These are phyloP conservation scores for Pelusios castaneus DNA, from an alignment of 2,113 vertebrate genomes.

Conservation along the genomic window DNA sequence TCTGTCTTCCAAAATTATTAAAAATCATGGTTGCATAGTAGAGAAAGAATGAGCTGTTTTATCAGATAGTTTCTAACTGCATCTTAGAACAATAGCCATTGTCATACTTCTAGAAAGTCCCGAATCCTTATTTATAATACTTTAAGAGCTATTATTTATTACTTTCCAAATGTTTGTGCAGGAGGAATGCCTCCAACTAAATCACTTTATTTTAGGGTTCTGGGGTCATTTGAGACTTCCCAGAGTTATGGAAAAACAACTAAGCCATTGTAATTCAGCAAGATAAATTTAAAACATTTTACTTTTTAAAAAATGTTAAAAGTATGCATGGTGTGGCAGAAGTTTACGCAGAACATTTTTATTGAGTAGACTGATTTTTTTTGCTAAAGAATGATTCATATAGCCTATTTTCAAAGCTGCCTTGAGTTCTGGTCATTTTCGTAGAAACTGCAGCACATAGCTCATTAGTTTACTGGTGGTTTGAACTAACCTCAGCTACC, in stretches of 20 bases:
- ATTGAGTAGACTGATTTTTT: conserved; percentile 1
- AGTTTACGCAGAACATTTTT: conserved; percentile 28
- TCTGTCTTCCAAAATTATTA: background rate
- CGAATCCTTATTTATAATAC: conserved; percentile 11
- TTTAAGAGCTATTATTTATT: conserved; percentile 25
- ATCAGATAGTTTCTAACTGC: conserved; percentile 14
- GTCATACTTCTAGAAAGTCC: conserved; percentile 1
- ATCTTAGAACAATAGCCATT: conserved; percentile 20
- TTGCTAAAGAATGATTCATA: conserved; percentile 67
- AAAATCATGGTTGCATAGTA: background rate
- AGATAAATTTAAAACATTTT: background rate
- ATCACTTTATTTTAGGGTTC: conserved; percentile 6
- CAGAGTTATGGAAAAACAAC: background rate
- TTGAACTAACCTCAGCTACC: conserved; percentile 59
- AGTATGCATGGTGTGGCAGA: background rate
- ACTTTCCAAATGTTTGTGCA: accelerated
- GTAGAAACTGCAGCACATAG: conserved; percentile 60
- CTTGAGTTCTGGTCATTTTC: conserved; percentile 64
- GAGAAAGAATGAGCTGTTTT: conserved; percentile 25
- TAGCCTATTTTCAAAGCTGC: conserved; percentile 48
- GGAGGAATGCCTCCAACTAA: conserved; percentile 26
- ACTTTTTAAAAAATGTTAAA: background rate
- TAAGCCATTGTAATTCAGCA: background rate
- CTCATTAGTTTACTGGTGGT: conserved; percentile 52
- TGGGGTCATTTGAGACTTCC: background rate